Conservation (phyloP, 2,113 vertebrate species). For the Mustela nigripes region DNA sequence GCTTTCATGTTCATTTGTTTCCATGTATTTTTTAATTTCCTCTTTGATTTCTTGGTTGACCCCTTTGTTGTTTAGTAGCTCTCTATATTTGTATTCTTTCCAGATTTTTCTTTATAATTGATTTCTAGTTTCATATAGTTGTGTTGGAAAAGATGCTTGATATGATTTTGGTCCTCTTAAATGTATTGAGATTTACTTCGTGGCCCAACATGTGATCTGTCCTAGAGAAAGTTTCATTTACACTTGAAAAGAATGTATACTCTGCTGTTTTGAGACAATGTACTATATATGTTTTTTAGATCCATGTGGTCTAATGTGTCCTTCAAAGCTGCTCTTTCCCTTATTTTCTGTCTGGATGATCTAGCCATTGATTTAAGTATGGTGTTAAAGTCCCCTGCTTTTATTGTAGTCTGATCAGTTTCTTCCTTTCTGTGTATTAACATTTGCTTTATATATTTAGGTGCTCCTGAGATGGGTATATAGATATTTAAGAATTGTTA, state of each 20-base stretch:
- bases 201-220: not conserved
- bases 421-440: not conserved
- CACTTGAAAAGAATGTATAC: not conserved
- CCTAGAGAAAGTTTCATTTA: not conserved
- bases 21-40: too few relatives aligned
- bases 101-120: too few relatives aligned
- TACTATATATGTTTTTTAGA: not conserved
- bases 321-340: not conserved
- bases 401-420: not conserved
- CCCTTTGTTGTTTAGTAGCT: too few relatives aligned
- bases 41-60: too few relatives aligned
- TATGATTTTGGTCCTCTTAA: not conserved
- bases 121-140: too few relatives aligned
- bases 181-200: not conserved
- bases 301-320: not conserved
- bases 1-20: too few relatives aligned
- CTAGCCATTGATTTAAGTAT: not conserved
- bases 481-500: not conserved
- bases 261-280: not conserved
- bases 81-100: too few relatives aligned
- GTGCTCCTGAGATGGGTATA: not conserved
- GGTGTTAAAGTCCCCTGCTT: not conserved
- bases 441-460: not conserved
- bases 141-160: too few relatives aligned
- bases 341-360: not conserved